Evolutionary conservation across 2,113 vertebrate species (phyloP).

Genomic region (Micronycteris hirsuta): DNA sequence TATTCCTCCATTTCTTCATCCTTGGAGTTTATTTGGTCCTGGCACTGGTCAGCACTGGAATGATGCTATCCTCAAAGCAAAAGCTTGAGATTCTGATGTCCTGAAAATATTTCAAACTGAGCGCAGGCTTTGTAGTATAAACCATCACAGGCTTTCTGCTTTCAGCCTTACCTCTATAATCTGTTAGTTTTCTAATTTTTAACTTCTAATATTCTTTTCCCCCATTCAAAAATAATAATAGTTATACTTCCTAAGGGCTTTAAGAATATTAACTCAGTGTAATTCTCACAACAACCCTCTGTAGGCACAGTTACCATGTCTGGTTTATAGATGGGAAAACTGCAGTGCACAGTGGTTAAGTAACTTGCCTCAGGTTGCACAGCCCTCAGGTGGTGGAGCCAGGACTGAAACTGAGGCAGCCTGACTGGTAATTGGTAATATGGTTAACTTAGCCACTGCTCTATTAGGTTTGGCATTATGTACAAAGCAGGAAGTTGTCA

Average conservation of each 20-base stretch:
- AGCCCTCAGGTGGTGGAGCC: neutral
- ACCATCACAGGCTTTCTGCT: neutral
- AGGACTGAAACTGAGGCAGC: neutral
- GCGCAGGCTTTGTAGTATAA: neutral
- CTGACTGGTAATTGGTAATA: neutral
- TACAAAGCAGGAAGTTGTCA: neutral
- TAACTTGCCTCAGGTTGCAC: neutral
- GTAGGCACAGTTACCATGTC: neutral
- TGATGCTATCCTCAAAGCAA: neutral
- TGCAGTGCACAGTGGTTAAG: neutral
- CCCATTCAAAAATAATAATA: neutral
- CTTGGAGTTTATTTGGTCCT: neutral
- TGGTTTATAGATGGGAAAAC: neutral
- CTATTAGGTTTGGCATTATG: neutral
- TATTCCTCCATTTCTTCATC: neutral
- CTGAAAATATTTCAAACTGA: neutral
- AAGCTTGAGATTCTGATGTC: neutral
- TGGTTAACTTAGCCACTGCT: neutral
- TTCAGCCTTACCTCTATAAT: neutral
- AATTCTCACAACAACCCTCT: neutral
- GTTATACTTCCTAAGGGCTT: neutral
- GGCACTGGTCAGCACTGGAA: neutral
- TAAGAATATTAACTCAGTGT: neutral
- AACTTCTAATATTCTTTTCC: neutral
- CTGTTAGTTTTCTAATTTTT: neutral